phyloP scores from a whole-genome alignment of 2,797 vertebrate genomes.

The Petrocephalus sullivani region DNA sequence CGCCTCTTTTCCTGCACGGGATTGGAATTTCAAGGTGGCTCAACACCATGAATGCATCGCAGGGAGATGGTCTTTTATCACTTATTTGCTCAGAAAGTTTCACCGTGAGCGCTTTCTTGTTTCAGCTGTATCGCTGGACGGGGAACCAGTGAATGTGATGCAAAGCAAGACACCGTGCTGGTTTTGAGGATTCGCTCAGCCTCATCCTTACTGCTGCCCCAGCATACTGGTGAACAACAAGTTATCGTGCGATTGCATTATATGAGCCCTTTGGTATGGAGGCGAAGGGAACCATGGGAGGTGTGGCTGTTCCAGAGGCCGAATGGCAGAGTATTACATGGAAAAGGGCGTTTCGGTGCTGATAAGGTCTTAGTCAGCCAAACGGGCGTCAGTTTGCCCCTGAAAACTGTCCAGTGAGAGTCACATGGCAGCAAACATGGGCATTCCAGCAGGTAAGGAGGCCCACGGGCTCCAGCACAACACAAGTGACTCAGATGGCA shows the following conservation, averaged over 20 bases:
- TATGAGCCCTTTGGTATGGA: slow-evolving; percentile 30
- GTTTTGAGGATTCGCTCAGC: not conserved
- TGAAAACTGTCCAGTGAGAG: not conserved
- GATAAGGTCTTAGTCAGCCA: slow-evolving; percentile 29
- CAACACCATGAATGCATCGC: not conserved
- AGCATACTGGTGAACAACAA: slow-evolving; percentile 12
- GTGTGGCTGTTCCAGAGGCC: slow-evolving; percentile 1
- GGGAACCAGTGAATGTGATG: not conserved
- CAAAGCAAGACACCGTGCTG: not conserved
- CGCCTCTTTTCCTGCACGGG: not conserved
- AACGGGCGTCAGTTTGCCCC: slow-evolving; percentile 7
- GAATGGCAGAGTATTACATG: not conserved
- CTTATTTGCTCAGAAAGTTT: not conserved
- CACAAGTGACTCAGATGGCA: not conserved
- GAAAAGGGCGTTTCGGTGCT: slow-evolving; percentile 17
- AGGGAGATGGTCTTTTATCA: not conserved
- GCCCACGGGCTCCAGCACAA: not conserved
- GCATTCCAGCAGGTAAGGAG: not conserved
- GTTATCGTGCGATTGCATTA: slow-evolving; percentile 26
- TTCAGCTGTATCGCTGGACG: not conserved
- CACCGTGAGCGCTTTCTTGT: not conserved
- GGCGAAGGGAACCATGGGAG: not conserved
- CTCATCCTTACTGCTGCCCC: not conserved
- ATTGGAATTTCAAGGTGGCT: not conserved
- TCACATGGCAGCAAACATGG: slow-evolving; percentile 3